Conservation (phyloP, 2,888 invertebrate species). For the Falcaria lacertinaria region DNA sequence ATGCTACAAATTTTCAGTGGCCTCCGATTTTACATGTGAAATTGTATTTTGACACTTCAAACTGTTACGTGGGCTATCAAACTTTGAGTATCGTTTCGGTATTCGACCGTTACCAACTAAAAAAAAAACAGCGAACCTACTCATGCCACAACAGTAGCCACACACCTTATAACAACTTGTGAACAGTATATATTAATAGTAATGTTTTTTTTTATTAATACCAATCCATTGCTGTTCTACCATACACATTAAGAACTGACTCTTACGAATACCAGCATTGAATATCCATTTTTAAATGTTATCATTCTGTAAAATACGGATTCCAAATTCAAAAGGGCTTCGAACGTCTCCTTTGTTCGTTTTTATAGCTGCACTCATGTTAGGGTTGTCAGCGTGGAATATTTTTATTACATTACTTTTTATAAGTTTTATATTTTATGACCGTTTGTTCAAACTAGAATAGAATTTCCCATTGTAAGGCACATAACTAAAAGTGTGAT, state of each 20-base stretch:
- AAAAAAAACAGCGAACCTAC: no score
- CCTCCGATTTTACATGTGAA: no score
- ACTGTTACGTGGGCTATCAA: no score
- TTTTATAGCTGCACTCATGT: conserved; percentile 15
- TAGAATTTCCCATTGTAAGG: background rate
- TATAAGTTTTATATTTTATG: background rate
- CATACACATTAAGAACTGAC: background rate
- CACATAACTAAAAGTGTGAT: background rate
- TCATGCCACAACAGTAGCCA: no score
- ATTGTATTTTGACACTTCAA: no score
- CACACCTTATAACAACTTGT: no score
- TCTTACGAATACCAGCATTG: background rate
- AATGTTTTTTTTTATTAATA: background rate
- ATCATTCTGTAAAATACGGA: background rate
- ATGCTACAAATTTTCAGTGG: no score
- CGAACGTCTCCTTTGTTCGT: conserved; percentile 20
- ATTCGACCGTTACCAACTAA: no score
- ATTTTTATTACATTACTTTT: conserved; percentile 26
- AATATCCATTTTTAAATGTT: background rate
- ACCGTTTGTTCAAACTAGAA: background rate
- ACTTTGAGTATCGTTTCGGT: no score
- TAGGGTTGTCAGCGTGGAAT: conserved; percentile 26
- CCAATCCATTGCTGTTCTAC: background rate
- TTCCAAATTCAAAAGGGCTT: background rate
- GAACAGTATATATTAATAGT: no score